Conservation (phyloP, 2,888 invertebrate species). For the Cheilosia urbana region DNA sequence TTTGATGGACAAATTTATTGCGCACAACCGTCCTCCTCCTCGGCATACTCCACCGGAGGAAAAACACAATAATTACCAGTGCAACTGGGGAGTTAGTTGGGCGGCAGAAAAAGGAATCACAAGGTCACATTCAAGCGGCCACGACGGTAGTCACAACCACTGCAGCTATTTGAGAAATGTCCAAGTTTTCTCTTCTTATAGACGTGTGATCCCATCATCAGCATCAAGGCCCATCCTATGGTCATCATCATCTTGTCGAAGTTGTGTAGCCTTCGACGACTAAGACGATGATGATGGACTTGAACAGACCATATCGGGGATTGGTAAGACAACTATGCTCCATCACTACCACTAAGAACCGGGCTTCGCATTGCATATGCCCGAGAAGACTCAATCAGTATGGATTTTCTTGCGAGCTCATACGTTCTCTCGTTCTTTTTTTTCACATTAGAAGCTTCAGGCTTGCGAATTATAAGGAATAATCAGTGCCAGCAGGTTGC, state of each 20-base stretch:
- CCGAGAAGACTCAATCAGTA: constrained; percentile 73
- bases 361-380: constrained; percentile 16
- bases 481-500: constrained; percentile 68
- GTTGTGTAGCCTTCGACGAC: constrained; percentile 20
- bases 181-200: constrained; percentile 14
- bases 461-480: constrained; percentile 65
- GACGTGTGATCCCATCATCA: no score
- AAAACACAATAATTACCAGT: constrained; percentile 69
- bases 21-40: constrained; percentile 31
- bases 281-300: constrained; percentile 50
- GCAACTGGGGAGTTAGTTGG: constrained; percentile 48
- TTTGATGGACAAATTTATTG: constrained; percentile 61
- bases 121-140: constrained; percentile 65
- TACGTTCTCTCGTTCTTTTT: background rate
- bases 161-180: constrained; percentile 58
- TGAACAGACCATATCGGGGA: constrained; percentile 68
- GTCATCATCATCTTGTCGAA: constrained; percentile 60
- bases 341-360: constrained; percentile 12
- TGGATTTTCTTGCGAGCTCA: constrained; percentile 15
- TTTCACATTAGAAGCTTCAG: constrained; percentile 58
- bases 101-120: constrained; percentile 63
- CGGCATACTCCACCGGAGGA: constrained; percentile 18
- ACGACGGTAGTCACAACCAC: constrained; percentile 58
- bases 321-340: constrained; percentile 43
- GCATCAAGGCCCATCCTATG: constrained; percentile 44